Conservation (phyloP, 2,113 vertebrate genomes). For the Percopsis transmontana region DNA sequence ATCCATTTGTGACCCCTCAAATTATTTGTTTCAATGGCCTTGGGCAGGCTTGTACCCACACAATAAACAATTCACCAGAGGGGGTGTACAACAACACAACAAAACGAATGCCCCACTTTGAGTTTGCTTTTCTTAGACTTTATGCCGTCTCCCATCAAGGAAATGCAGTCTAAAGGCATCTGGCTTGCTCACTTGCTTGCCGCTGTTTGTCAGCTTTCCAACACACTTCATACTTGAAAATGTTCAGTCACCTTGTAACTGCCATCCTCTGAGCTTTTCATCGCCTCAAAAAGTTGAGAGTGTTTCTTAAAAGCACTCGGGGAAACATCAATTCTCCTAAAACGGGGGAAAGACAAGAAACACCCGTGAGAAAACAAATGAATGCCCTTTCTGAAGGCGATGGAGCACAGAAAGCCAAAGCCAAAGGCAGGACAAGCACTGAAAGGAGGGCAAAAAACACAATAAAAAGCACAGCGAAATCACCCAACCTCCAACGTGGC, state of each 20-base stretch:
- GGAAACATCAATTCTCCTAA: slow-evolving; percentile 99
- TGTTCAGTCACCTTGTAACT: slow-evolving; percentile 97
- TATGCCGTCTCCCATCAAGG: slow-evolving; percentile 89
- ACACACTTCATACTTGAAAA: slow-evolving; percentile 82
- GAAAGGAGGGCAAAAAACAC: neutral
- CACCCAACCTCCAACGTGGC: slow-evolving; percentile 43
- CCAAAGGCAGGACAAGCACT: slow-evolving; percentile 11
- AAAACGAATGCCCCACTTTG: slow-evolving; percentile 90
- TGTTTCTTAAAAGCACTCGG: slow-evolving; percentile 99
- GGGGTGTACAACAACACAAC: slow-evolving; percentile 93
- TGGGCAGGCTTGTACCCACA: slow-evolving; percentile 94
- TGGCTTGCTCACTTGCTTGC: slow-evolving; percentile 56
- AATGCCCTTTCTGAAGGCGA: neutral
- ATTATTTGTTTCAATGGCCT: slow-evolving; percentile 91
- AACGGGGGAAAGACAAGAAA: slow-evolving; percentile 21
- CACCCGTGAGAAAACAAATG: neutral
- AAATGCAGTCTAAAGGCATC: slow-evolving; percentile 88
- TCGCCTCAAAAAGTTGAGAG: slow-evolving; percentile 93
- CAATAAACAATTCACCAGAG: slow-evolving; percentile 93
- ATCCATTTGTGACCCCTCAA: slow-evolving; percentile 88
- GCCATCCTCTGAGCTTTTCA: slow-evolving; percentile 92
- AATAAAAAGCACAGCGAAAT: slow-evolving; percentile 31
- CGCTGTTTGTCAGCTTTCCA: slow-evolving; percentile 61
- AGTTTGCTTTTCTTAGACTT: slow-evolving; percentile 84
- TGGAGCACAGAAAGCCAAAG: no score